Evolutionary conservation across 2,113 vertebrate genomes (phyloP), one percentile per base, ranked within the genome.

Genomic region (Megaceryle torquata): DNA sequence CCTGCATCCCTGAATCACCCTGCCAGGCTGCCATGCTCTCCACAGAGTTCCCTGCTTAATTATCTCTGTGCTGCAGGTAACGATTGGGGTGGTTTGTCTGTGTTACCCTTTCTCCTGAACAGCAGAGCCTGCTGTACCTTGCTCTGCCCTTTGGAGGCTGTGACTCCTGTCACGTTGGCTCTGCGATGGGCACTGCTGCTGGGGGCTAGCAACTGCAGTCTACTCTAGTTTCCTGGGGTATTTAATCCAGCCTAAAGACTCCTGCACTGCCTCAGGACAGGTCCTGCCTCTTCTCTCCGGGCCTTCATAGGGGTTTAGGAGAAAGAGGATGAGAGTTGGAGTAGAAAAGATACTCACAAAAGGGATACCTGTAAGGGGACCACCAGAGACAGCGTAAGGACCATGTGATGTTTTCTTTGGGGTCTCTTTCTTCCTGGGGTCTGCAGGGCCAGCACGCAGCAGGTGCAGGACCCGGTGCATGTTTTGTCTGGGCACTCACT

Each of bases 381-480:
- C 21, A 28, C n/a, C 20, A 14, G 51, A n/a, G 1, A 1, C 3
- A 1, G 33, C 3, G 2, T 19, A 41, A 76, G 51, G 28, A 33
- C 41, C 8, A 12, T 22, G 5, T 7, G 50, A 12, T 41, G 15
- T 24, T 81, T 70, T 65, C 44, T 43, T 20, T 7, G 2, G 2
- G 21, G 16, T 76, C 43, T 70, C 33, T 56, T 43, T 37, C 43
- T 24, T 64, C 37, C 43, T 18, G 21, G 53, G 31, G 17, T 48
- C 53, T 11, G 21, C 2, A 7, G 33, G 6, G 29, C 71, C 0
- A 0, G 33, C 13, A 10, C 1, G 9, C 22, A 41, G 54, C 39
- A 29, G 6, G 26, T 3, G 1, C 31, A 65, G 31, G 41, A 37
- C 22, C 21, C 1, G 3, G 28, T 25, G 11, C 31, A 50, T 24